phyloP scores from a whole-genome alignment of 2,888 invertebrate species.

The Spilarctia lutea region DNA sequence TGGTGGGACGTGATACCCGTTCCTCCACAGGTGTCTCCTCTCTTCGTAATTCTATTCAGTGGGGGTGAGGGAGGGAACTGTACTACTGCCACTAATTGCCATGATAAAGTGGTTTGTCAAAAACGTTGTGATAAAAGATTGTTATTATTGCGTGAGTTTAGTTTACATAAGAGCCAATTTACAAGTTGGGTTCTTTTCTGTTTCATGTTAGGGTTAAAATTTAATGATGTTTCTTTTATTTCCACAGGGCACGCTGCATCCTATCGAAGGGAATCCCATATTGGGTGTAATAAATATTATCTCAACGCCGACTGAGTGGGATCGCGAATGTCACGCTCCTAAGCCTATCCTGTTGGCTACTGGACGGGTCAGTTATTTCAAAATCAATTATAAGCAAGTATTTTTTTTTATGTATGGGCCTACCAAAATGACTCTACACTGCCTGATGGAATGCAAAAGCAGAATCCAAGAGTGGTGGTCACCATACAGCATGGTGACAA shows the following conservation, averaged over 20 bases:
- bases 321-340: constrained; percentile 89
- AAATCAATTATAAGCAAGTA: no score
- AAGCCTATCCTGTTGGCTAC: constrained; percentile 95
- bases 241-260: constrained; percentile 83
- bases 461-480: no score
- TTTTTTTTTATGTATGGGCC: no score
- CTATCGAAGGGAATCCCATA: constrained; percentile 87
- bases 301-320: constrained; percentile 87
- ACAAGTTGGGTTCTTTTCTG: no score
- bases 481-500: no score
- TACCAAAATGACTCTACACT: no score
- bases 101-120: not conserved
- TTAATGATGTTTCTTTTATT: not conserved
- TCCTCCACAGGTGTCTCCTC: no score
- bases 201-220: no score
- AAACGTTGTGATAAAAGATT: not conserved
- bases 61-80: not conserved
- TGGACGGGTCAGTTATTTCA: constrained; percentile 88
- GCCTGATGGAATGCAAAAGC: no score
- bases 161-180: not conserved
- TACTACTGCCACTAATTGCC: not conserved
- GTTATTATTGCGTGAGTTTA: not conserved
- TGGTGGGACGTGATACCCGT: no score
- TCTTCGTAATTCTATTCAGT: no score
- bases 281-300: constrained; percentile 89